phyloP scores from a whole-genome alignment of 2,113 vertebrate species.

The Hemichromis elongatus region DNA sequence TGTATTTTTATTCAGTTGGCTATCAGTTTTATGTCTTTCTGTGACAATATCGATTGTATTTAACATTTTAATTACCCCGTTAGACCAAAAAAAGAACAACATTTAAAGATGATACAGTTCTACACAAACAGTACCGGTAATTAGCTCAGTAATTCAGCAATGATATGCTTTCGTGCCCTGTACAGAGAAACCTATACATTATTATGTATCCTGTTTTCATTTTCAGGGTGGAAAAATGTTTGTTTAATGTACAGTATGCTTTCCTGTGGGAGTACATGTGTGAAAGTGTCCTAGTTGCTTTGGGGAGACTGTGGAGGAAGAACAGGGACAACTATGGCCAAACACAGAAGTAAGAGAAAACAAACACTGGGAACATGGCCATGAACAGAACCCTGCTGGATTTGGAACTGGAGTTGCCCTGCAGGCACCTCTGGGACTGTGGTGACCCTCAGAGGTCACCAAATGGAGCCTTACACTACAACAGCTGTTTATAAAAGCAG shows the following conservation, averaged over 20 bases:
- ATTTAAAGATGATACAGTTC: not conserved
- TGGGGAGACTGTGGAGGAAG: constrained; percentile 28
- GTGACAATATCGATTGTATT: not conserved
- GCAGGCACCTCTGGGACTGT: constrained; percentile 56
- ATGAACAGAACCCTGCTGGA: constrained; percentile 52
- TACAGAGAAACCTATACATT: constrained; percentile 25
- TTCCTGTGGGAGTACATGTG: constrained; percentile 66
- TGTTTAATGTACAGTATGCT: constrained; percentile 48
- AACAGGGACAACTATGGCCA: constrained; percentile 47
- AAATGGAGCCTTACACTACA: constrained; percentile 57
- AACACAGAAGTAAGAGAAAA: constrained; percentile 65
- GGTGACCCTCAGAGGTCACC: constrained; percentile 50
- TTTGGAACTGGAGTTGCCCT: constrained; percentile 42
- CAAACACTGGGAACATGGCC: constrained; percentile 62
- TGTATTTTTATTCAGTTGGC: not conserved
- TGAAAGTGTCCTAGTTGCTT: constrained; percentile 56
- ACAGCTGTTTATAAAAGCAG: constrained; percentile 68
- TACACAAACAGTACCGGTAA: not conserved
- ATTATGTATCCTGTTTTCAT: constrained; percentile 51
- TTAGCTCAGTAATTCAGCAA: not conserved
- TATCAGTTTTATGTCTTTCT: not conserved
- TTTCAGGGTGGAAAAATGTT: constrained; percentile 10
- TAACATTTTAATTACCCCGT: not conserved
- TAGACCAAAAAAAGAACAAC: not conserved
- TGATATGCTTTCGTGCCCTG: not conserved